Base-by-base conservation (phyloP, 64 coral and sea anemone species). In the Acropora tenuis region DNA sequence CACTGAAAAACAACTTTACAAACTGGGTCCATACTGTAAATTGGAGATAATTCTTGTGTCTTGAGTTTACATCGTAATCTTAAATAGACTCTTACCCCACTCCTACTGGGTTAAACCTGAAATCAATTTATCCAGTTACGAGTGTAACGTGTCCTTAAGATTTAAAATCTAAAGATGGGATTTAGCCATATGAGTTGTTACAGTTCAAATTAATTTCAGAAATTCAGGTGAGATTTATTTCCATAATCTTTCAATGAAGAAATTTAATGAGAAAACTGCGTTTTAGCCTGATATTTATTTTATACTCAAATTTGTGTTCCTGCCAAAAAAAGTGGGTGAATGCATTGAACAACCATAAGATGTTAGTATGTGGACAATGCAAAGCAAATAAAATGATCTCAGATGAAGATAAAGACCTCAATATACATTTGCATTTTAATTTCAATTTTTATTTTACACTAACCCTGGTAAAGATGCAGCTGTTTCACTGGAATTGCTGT, bases 341-440 rank as follows among this genome's bases (percentile, higher is more conserved):
- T 75, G 73, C 73, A 75, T 75, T 75, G 73, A 75, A 75, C 73
- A 75, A 45, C 73, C 73, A 75, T 75, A 75, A 75, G 73, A 75
- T 71, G 16, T 71, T 71, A 71, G 68, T 71, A 71, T 71, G 68
- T 71, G 68, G 68, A 40, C 19, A 71, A 75, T 46, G 73, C 73
- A 43, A 75, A 75, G 73, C 43, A 75, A 75, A 47, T 44, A 75
- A 75, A 75, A 75, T 75, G 73, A 75, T 75, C 73, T 75, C 73
- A 75, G 41, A 55, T 55, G 6, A 55, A 55, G 52, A 55, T 76
- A 45, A 76, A 76, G 74, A 76, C 74, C 5, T 76, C 74, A 76
- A 44, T 76, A 76, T 71, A 71, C 68, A 71, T 71, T 71, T 71
- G 68, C 40, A 71, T 69, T 71, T 71, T 71, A 71, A 71, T 71